Percentiles rank a stretch among this genome's conserved stretches.
These are phyloP conservation scores for Oenanthe melanoleuca DNA, from an alignment of 2,113 vertebrate genomes.

Conservation along the genomic window DNA sequence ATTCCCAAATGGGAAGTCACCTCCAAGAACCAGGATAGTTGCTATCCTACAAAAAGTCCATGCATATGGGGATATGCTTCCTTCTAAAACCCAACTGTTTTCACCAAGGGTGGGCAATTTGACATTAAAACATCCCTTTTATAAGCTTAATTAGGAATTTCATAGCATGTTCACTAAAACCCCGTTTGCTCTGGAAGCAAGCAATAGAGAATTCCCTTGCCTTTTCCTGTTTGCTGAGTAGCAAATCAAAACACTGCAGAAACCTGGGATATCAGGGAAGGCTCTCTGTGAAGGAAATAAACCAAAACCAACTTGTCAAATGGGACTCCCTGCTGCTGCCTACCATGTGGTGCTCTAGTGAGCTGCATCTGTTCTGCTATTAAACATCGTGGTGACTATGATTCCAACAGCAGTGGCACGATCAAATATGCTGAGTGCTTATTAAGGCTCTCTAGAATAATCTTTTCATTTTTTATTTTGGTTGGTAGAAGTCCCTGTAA, in stretches of 20 bases:
- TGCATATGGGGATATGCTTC: not conserved
- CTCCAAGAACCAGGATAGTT: not conserved
- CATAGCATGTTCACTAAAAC: not conserved
- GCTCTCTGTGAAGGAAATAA: conserved; percentile 58
- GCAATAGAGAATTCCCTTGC: not conserved
- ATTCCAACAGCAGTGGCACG: conserved; percentile 25
- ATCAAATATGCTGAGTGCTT: conserved; percentile 54
- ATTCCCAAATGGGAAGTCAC: not conserved
- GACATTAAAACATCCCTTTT: not conserved
- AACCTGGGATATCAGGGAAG: conserved; percentile 28
- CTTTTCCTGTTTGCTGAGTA: conserved; percentile 45
- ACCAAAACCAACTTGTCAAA: conserved; percentile 66
- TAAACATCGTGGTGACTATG: conserved; percentile 41
- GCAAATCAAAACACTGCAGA: conserved; percentile 56
- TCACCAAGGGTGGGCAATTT: not conserved
- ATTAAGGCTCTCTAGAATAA: not conserved
- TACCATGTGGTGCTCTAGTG: conserved; percentile 55
- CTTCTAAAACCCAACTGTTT: not conserved
- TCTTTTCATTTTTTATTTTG: conserved; percentile 36
- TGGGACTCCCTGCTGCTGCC: conserved; percentile 61
- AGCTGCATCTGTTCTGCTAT: conserved; percentile 67
- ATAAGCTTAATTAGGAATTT: conserved; percentile 3
- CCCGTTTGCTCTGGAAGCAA: conserved; percentile 38
- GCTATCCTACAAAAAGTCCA: not conserved
- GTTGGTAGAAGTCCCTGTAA: conserved; percentile 11